Conservation (phyloP, 2,888 invertebrate species). For the Platypus cylindrus region DNA sequence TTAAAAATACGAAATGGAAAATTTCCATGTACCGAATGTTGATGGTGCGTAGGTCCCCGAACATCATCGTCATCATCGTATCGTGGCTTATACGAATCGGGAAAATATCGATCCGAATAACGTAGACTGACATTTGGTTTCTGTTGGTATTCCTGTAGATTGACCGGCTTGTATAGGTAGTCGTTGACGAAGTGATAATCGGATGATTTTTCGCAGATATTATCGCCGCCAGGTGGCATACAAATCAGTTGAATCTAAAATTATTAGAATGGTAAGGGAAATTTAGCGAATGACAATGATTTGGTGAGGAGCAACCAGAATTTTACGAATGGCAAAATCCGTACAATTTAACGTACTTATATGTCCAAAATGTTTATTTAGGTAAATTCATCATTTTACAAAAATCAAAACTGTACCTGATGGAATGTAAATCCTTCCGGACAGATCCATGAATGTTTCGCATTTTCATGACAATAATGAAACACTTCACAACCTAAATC, state of each 20-base stretch:
- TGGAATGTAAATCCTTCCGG: slow-evolving; percentile 84
- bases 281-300: too few species aligned
- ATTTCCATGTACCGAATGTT: slow-evolving; percentile 31
- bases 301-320: too few species aligned
- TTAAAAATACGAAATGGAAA: not conserved
- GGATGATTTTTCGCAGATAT: slow-evolving; percentile 78
- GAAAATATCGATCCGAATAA: slow-evolving; percentile 76
- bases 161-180: slow-evolving; percentile 78
- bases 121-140: slow-evolving; percentile 66
- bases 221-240: slow-evolving; percentile 82
- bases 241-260: slow-evolving; percentile 80
- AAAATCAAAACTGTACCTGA: too few species aligned
- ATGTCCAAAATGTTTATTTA: too few species aligned
- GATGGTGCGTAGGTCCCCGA: slow-evolving; percentile 31
- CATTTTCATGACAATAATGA: slow-evolving; percentile 85
- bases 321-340: too few species aligned
- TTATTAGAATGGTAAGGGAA: too few species aligned
- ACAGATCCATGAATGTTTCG: slow-evolving; percentile 86
- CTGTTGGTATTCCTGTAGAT: slow-evolving; percentile 66
- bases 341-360: too few species aligned
- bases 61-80: slow-evolving; percentile 43
- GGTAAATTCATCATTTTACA: too few species aligned
- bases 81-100: slow-evolving; percentile 59
- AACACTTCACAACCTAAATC: slow-evolving; percentile 82
- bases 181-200: slow-evolving; percentile 89